phyloP scores from a whole-genome alignment of 37 sponge, comb jelly and placozoan species.

The Crambe crambe region DNA sequence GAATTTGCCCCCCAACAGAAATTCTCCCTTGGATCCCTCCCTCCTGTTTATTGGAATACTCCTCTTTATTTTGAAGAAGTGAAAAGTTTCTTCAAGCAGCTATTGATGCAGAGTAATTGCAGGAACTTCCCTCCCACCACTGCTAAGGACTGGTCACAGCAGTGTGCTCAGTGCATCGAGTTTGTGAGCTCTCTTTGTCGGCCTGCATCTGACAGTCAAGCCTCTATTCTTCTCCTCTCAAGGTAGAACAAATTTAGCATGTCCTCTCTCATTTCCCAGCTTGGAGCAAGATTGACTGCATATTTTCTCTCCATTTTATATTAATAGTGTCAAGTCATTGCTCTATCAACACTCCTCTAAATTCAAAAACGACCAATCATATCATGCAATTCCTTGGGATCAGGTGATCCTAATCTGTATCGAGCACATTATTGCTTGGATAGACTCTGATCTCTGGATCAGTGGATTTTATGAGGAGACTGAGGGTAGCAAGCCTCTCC shows the following conservation, averaged over 20 bases:
- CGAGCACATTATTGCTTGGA: conserved; percentile 30
- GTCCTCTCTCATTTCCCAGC: background rate
- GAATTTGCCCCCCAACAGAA: conserved; percentile 20
- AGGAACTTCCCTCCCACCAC: background rate
- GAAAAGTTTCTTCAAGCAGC: background rate
- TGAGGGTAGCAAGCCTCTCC: background rate
- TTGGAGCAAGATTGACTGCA: too few species aligned
- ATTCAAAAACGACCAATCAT: background rate
- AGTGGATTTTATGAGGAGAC: background rate
- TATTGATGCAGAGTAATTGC: conserved; percentile 1
- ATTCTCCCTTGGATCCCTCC: conserved; percentile 25
- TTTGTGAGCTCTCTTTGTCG: conserved; percentile 10
- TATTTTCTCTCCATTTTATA: too few species aligned
- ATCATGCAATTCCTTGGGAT: conserved; percentile 41
- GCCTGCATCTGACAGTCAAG: background rate
- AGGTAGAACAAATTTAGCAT: conserved; percentile 10
- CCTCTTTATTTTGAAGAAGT: background rate
- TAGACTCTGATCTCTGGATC: conserved; percentile 33
- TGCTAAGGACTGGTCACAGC: conserved; percentile 11
- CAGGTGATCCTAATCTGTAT: conserved; percentile 48
- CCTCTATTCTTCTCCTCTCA: conserved; percentile 12
- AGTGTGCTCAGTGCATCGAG: conserved; percentile 30
- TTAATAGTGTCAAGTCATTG: conserved; percentile 33
- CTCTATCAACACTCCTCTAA: conserved; percentile 11
- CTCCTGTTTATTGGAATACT: conserved; percentile 42